These are phyloP conservation scores for Ctenoplectra terminalis DNA, from an alignment of 1,140 invertebrate genomes.

Conservation along the genomic window DNA sequence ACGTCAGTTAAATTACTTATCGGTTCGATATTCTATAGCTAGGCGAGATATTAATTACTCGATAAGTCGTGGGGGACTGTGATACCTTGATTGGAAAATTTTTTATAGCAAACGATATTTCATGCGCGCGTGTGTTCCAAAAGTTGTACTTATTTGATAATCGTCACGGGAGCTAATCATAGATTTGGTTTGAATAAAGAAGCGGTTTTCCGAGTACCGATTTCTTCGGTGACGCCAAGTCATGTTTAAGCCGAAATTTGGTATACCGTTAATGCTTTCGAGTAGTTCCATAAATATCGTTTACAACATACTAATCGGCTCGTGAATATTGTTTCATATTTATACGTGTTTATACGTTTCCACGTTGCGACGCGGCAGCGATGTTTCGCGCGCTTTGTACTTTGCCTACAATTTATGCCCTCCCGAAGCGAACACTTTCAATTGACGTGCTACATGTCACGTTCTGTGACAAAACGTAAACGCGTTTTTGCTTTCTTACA, in stretches of 20 bases:
- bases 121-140: neutral
- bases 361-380: neutral
- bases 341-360: neutral
- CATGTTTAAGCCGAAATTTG: conserved; percentile 52
- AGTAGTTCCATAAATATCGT: conserved; percentile 45
- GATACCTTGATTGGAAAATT: too few species aligned
- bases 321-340: conserved; percentile 15
- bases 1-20: neutral
- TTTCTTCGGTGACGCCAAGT: conserved; percentile 27
- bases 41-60: too few species aligned
- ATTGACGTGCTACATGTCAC: conserved; percentile 1
- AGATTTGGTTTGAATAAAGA: conserved; percentile 37
- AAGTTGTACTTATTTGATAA: neutral
- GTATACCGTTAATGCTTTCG: conserved; percentile 36
- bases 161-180: neutral
- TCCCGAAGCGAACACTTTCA: conserved; percentile 20
- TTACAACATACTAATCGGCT: conserved; percentile 38
- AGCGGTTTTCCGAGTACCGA: too few species aligned
- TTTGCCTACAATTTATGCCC: neutral
- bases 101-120: too few species aligned
- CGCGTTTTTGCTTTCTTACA: conserved; percentile 12
- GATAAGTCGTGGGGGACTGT: neutral
- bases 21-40: neutral
- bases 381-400: neutral
- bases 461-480: too few species aligned